These are phyloP conservation scores for Pteropus alecto DNA, from an alignment of 2,113 vertebrate species.

Conservation along the genomic window DNA sequence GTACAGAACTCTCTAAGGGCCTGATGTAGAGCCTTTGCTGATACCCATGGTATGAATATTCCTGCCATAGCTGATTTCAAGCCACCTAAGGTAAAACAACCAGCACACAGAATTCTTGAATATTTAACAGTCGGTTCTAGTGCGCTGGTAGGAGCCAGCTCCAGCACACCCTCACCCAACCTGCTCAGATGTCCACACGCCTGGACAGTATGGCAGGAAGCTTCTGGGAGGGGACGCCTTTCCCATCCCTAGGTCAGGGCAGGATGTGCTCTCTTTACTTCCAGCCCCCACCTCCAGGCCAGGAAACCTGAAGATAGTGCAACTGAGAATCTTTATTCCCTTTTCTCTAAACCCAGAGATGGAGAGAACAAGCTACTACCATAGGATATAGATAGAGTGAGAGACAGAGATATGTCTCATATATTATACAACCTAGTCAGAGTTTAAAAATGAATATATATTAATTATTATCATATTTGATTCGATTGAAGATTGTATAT, in stretches of 20 bases:
- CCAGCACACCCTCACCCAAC: too few species aligned
- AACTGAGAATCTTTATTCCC: background rate
- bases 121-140: background rate
- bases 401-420: background rate
- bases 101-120: background rate
- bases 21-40: rapidly evolving
- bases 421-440: conserved; percentile 70
- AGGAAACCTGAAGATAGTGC: background rate
- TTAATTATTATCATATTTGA: background rate
- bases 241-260: too few species aligned
- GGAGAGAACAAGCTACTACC: background rate
- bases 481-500: conserved; percentile 66
- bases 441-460: conserved; percentile 68
- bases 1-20: rapidly evolving
- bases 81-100: background rate
- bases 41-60: background rate
- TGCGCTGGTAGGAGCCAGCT: background rate
- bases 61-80: background rate
- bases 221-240: background rate
- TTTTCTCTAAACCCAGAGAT: background rate
- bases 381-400: background rate
- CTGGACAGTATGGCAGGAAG: background rate
- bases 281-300: background rate
- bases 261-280: background rate
- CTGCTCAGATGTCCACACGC: background rate